A percentile compares a stretch with the other conserved stretches of the same genome.
These are phyloP conservation scores for Sardina pilchardus DNA, from an alignment of 2,113 vertebrate species.

Conservation along the genomic window DNA sequence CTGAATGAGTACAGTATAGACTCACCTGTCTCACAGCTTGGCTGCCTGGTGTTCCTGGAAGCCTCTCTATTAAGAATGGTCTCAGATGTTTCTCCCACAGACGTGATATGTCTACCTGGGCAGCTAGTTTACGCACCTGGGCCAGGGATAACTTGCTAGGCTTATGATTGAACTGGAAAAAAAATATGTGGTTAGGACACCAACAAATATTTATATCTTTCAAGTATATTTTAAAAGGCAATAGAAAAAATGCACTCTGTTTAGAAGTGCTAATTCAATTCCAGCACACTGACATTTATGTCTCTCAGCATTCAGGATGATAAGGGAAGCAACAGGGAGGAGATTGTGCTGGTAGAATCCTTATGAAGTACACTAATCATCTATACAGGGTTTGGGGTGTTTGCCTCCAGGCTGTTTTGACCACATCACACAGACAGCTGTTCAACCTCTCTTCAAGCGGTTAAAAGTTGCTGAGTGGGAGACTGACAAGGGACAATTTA, in stretches of 20 bases:
- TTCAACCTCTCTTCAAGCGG: too few relatives aligned
- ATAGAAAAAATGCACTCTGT: neutral
- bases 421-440: too few relatives aligned
- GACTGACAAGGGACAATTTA: too few relatives aligned
- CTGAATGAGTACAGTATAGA: neutral
- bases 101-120: slow-evolving; percentile 73
- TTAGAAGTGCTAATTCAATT: neutral
- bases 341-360: too few relatives aligned
- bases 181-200: neutral
- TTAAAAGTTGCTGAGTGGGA: too few relatives aligned
- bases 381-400: too few relatives aligned
- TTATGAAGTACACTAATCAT: too few relatives aligned
- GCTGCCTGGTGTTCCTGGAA: slow-evolving; percentile 78
- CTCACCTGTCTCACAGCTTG: slow-evolving; percentile 76
- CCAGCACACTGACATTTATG: neutral
- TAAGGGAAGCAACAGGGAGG: neutral
- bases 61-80: slow-evolving; percentile 79
- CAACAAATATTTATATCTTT: too few relatives aligned
- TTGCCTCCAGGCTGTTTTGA: too few relatives aligned
- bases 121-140: slow-evolving; percentile 70
- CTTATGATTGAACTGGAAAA: slow-evolving; percentile 66
- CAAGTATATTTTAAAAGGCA: neutral
- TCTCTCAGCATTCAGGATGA: neutral
- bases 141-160: slow-evolving; percentile 68
- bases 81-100: slow-evolving; percentile 80